Conservation (phyloP, 2,113 vertebrate genomes). For the Phylloscopus trochiloides region DNA sequence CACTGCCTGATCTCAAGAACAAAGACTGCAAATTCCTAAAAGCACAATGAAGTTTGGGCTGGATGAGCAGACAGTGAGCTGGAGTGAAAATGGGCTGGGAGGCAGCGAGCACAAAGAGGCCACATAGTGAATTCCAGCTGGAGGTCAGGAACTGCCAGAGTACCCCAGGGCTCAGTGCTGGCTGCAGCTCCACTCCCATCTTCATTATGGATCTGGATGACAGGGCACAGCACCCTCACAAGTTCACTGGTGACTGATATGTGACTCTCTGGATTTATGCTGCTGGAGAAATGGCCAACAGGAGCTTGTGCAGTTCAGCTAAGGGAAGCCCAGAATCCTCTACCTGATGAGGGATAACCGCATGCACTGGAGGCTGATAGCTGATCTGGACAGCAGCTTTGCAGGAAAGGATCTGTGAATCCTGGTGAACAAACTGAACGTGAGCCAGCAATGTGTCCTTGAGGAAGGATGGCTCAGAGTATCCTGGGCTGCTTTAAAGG, state of each 20-base stretch:
- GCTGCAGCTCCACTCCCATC: not conserved
- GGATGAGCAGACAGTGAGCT: not conserved
- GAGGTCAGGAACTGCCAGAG: not conserved
- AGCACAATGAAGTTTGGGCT: not conserved
- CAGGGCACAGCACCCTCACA: not conserved
- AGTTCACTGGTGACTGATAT: fast-evolving
- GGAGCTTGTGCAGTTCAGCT: not conserved
- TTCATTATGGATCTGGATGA: fast-evolving
- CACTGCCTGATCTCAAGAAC: not conserved
- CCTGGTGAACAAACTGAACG: not conserved
- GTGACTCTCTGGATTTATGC: not conserved
- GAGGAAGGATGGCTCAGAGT: not conserved
- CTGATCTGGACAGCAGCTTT: not conserved
- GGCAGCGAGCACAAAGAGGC: fast-evolving
- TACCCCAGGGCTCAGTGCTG: not conserved
- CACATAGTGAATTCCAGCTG: not conserved
- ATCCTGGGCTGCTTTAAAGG: not conserved
- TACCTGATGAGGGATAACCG: not conserved
- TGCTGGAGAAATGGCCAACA: not conserved
- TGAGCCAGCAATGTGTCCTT: not conserved
- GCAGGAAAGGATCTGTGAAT: not conserved
- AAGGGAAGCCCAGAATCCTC: not conserved
- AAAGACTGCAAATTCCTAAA: not conserved
- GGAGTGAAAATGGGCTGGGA: not conserved
- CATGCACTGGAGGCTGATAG: no score